A percentile compares a stretch with the other conserved stretches of the same genome.
Evolutionary conservation across 2,797 vertebrate genomes (phyloP).

Genomic region (Knipowitschia caucasica): DNA sequence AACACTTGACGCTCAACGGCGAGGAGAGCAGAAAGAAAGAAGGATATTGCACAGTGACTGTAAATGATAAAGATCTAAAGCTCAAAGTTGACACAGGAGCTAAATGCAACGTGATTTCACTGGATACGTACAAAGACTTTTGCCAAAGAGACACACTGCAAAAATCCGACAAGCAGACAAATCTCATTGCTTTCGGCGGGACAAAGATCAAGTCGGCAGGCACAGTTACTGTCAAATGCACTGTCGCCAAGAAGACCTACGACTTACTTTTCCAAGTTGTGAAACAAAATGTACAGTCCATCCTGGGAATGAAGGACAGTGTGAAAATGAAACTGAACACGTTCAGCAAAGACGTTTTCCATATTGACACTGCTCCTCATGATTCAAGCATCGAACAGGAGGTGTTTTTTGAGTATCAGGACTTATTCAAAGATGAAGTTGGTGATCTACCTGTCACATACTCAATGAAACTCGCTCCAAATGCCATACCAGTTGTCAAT

Average conservation of each 20-base stretch:
- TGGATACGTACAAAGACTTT: background rate
- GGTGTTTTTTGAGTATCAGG: background rate
- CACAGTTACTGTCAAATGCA: background rate
- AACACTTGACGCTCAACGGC: background rate
- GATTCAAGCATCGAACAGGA: background rate
- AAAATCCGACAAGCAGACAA: too few relatives aligned
- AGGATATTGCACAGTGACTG: background rate
- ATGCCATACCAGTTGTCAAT: constrained; percentile 18
- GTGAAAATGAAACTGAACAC: background rate
- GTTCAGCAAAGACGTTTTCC: background rate
- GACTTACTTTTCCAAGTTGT: background rate
- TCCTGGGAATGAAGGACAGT: background rate
- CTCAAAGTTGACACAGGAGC: background rate
- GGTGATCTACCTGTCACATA: background rate
- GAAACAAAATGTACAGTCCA: background rate
- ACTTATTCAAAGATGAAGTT: background rate
- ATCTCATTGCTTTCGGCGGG: background rate
- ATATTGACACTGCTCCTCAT: background rate
- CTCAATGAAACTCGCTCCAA: background rate
- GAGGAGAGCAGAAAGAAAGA: background rate
- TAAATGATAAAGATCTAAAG: background rate
- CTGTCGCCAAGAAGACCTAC: background rate
- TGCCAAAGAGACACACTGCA: too few relatives aligned
- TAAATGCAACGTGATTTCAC: background rate
- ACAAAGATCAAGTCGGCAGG: background rate